Evolutionary conservation across 2,888 invertebrate species (phyloP).

Genomic region (Dynastes grantii): DNA sequence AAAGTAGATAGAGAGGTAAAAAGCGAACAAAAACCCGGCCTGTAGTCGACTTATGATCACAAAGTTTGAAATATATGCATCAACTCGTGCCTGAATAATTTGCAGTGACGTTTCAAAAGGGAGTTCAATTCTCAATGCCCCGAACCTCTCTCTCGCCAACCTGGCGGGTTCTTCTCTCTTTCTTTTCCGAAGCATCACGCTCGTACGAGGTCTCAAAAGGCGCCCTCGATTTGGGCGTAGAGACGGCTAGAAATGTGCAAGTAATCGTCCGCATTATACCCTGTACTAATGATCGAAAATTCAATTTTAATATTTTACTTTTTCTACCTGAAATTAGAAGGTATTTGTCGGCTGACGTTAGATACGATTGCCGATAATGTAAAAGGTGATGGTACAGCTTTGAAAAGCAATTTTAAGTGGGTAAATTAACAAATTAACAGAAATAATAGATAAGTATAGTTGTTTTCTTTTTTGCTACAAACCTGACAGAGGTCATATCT

Average conservation of each 20-base stretch:
- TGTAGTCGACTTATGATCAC: conserved; percentile 27
- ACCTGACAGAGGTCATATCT: no score
- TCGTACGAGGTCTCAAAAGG: conserved; percentile 38
- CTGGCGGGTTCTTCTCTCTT: not conserved
- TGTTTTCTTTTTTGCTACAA: no score
- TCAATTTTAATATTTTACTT: conserved; percentile 45
- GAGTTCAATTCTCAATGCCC: conserved; percentile 9
- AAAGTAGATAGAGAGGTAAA: conserved; percentile 30
- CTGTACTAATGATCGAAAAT: conserved; percentile 45
- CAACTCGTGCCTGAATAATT: conserved; percentile 47
- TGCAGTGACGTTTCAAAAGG: conserved; percentile 44
- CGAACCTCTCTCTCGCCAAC: not conserved
- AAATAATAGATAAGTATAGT: no score
- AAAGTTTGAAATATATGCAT: conserved; percentile 28
- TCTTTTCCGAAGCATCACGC: conserved; percentile 29
- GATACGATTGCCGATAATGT: conserved; percentile 1
- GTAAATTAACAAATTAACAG: no score
- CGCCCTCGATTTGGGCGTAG: conserved; percentile 21
- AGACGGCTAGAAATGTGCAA: conserved; percentile 41
- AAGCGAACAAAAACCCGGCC: conserved; percentile 30
- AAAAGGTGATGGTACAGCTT: not conserved
- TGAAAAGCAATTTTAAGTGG: no score
- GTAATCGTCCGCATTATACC: conserved; percentile 42
- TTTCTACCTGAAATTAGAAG: conserved; percentile 41
- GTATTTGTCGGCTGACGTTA: not conserved